These are phyloP conservation scores for Lophochroa leadbeateri DNA, from an alignment of 2,113 vertebrate species.

Conservation along the genomic window DNA sequence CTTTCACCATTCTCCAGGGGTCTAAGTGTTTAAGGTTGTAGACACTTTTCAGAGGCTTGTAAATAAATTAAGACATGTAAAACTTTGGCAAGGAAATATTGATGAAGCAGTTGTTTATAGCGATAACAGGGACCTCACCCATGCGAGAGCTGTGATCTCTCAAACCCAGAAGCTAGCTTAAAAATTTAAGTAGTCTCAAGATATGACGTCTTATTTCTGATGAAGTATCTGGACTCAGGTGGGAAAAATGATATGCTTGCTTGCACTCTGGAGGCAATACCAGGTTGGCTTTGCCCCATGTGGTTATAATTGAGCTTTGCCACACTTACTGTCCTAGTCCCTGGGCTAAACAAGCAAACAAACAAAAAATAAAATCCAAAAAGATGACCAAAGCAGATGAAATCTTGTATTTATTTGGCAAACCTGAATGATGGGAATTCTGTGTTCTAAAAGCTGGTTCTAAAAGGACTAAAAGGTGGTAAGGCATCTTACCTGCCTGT, in stretches of 20 bases:
- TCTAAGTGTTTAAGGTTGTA: conserved; percentile 6
- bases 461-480: not conserved
- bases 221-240: not conserved
- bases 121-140: not conserved
- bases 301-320: not conserved
- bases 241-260: not conserved
- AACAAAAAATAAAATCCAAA: not conserved
- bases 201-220: not conserved
- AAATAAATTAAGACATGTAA: conserved; percentile 26
- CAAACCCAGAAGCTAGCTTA: not conserved
- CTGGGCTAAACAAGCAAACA: not conserved
- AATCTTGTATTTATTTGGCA: not conserved
- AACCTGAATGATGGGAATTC: not conserved
- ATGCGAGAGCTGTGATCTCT: not conserved
- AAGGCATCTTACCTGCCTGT: not conserved
- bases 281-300: not conserved
- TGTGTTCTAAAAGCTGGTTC: not conserved
- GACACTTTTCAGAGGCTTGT: not conserved
- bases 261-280: not conserved
- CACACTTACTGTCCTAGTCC: not conserved
- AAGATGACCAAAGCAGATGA: not conserved
- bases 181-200: not conserved
- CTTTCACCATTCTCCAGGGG: not conserved
- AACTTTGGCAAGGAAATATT: conserved; percentile 7
- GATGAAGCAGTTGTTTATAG: not conserved